These are phyloP conservation scores for Fregata magnificens DNA, from an alignment of 2,113 vertebrate genomes.

Conservation along the genomic window DNA sequence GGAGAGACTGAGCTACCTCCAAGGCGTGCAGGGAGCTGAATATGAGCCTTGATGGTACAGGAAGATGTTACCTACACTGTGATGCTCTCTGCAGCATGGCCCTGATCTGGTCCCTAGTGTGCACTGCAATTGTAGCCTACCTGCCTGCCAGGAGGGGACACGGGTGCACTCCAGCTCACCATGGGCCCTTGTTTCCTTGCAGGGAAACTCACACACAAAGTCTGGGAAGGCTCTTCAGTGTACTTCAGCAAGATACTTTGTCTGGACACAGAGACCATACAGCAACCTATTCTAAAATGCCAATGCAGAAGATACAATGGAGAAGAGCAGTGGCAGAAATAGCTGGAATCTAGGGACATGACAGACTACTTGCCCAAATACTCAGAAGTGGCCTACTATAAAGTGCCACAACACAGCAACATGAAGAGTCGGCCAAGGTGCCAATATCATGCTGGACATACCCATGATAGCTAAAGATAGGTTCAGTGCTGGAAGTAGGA, in stretches of 20 bases:
- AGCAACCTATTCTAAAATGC: background rate
- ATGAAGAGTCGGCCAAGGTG: background rate
- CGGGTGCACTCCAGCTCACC: background rate
- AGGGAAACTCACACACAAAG: background rate
- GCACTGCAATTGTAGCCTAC: background rate
- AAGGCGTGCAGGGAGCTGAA: background rate
- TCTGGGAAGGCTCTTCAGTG: background rate
- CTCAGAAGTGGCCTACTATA: background rate
- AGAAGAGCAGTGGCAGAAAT: background rate
- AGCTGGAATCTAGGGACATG: background rate
- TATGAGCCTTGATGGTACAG: background rate
- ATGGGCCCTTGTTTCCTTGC: background rate
- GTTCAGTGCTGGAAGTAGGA: background rate
- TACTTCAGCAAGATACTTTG: background rate
- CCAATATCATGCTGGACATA: background rate
- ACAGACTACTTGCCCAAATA: background rate
- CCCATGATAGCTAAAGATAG: background rate
- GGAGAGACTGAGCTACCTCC: background rate
- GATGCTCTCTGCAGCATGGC: background rate
- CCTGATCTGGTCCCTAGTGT: background rate
- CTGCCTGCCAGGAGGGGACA: background rate
- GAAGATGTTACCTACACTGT: background rate
- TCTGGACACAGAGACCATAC: background rate
- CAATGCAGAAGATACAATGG: background rate
- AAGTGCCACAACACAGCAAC: background rate